Evolutionary conservation across 2,888 invertebrate genomes (phyloP), one percentile per base, ranked within the genome.

Genomic region (Miltochrista miniata): DNA sequence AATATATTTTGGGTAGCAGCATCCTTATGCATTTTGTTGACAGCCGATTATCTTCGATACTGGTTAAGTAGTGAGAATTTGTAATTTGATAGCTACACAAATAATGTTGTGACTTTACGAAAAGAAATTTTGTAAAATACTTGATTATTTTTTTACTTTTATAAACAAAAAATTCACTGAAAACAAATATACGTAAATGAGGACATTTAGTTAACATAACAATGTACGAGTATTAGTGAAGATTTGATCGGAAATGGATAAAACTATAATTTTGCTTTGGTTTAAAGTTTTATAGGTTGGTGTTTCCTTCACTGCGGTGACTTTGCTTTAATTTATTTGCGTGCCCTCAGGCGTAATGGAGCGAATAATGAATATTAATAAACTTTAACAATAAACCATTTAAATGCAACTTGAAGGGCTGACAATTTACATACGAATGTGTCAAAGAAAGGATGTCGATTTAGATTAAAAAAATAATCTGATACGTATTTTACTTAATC

Each of bases 341-440:
- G 34, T 53, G 43, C 58, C 49, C 9, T 51, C 41, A 18, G 40
- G 43, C 56, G 51, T 68, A 68, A 68, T 64, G 64, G 66, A 67
- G 59, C 50, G 63, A 64, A 69, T 64, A 64, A 68, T 71, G 67
- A 65, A 73, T 72, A 71, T 72, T 71, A 60, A 71, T 65, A 48
- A 7, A 53, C 24, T 64, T 52, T 64, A 74, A 76, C 75, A 73
- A 77, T 75, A 64, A 58, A 56, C 52, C 42, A 60, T 70, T 70
- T 61, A 62, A 67, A 67, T 56, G 54, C 62, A 56, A 66, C 54
- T 54, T 51, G 47, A 69, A 72, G 71, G 68, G 56, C 52, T 64
- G 60, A 42, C 37, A 36, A 74, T 78, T 76, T 65, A 56, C 74
- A 77, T 77, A 60, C 56, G 62, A 72, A 70, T 72, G 59, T 67